Conservation (phyloP, 2,113 vertebrate genomes). For the Mormoops blainvillei region DNA sequence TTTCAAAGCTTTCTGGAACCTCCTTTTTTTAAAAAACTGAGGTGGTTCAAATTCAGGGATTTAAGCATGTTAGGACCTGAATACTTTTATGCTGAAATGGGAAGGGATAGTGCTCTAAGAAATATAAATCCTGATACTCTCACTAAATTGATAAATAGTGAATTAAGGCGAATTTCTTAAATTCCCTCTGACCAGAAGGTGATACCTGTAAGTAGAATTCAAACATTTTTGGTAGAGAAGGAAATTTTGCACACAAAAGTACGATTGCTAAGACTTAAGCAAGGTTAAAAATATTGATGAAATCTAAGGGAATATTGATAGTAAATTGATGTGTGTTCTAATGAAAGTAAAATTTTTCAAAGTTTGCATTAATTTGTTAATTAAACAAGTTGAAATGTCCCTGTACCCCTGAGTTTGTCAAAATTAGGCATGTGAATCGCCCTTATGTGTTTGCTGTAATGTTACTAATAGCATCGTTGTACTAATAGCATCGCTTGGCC, state of each 20-base stretch:
- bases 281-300: slow-evolving; percentile 23
- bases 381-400: slow-evolving; percentile 51
- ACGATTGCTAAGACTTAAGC: not conserved
- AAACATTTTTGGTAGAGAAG: slow-evolving; percentile 26
- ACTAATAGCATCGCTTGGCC: slow-evolving; percentile 37
- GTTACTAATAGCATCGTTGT: not conserved
- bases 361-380: slow-evolving; percentile 49
- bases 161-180: not conserved
- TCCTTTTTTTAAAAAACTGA: not conserved
- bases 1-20: not conserved
- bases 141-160: not conserved
- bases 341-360: slow-evolving; percentile 10
- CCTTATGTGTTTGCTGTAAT: slow-evolving; percentile 20
- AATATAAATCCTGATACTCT: not conserved
- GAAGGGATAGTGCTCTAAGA: not conserved
- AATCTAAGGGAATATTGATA: not conserved
- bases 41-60: not conserved
- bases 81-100: not conserved
- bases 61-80: not conserved
- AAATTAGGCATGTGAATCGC: slow-evolving; percentile 64
- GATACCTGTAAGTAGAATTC: not conserved
- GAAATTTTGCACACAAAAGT: not conserved
- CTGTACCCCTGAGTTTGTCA: slow-evolving; percentile 61
- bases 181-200: not conserved
- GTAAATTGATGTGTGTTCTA: not conserved